phyloP scores from a whole-genome alignment of 37 sponge, comb jelly and placozoan species.

The Aplysina aerophoba region DNA sequence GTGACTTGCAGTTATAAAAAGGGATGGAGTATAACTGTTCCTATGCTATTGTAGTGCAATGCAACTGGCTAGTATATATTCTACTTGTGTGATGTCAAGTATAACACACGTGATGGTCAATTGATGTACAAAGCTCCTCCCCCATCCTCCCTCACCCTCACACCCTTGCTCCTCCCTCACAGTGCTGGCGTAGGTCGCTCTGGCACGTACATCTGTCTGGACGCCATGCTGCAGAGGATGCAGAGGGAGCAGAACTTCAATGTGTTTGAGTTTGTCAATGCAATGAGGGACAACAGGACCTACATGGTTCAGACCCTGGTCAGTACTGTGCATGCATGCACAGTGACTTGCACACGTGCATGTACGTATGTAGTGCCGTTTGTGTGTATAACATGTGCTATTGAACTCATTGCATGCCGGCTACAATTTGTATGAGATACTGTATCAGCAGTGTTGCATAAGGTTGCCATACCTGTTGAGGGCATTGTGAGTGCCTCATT shows the following conservation, averaged over 20 bases:
- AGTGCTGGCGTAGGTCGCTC: slow-evolving; percentile 44
- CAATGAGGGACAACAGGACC: slow-evolving; percentile 27
- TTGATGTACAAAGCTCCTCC: too few relatives aligned
- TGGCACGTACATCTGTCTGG: slow-evolving; percentile 37
- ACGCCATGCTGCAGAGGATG: slow-evolving; percentile 38
- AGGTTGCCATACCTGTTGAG: too few relatives aligned
- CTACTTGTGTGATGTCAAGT: too few relatives aligned
- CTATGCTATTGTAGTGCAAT: too few relatives aligned
- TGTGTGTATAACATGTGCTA: slow-evolving; percentile 14
- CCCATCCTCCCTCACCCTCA: too few relatives aligned
- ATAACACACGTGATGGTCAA: too few relatives aligned
- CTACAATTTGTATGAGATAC: slow-evolving; percentile 39
- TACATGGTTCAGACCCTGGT: slow-evolving; percentile 45
- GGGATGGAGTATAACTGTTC: too few relatives aligned
- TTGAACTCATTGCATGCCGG: not conserved
- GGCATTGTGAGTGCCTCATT: slow-evolving; percentile 3
- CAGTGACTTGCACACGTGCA: not conserved
- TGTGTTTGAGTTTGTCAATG: slow-evolving; percentile 40
- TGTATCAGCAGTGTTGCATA: not conserved
- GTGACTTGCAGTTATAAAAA: too few relatives aligned
- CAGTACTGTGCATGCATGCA: not conserved
- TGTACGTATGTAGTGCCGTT: not conserved
- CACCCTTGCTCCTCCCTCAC: not conserved
- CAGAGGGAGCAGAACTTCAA: slow-evolving; percentile 10
- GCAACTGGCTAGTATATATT: too few relatives aligned